Conservation (phyloP, 1,140 invertebrate genomes). For the Neoseiulus cucumeris region DNA sequence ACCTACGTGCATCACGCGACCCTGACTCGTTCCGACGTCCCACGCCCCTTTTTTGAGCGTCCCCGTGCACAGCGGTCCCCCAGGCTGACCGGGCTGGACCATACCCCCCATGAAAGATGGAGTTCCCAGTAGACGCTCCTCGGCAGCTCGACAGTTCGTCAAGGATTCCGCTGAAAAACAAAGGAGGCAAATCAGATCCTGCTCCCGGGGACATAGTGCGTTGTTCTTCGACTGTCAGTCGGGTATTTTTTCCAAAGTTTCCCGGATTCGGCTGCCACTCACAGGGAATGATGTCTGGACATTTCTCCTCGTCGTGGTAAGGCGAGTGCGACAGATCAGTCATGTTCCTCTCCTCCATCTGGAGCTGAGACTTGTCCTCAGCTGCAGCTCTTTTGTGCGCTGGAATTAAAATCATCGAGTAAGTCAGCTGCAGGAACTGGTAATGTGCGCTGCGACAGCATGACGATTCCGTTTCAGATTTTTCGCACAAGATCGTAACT, state of each 20-base stretch:
- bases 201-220: no score
- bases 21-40: background rate
- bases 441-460: no score
- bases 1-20: background rate
- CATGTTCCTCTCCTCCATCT: background rate
- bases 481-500: no score
- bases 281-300: constrained; percentile 20
- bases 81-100: background rate
- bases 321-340: constrained; percentile 1
- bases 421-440: background rate
- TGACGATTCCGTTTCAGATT: no score
- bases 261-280: background rate
- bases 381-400: background rate
- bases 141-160: background rate
- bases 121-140: background rate
- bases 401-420: background rate
- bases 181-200: background rate
- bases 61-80: background rate
- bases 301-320: constrained; percentile 18
- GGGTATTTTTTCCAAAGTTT: no score
- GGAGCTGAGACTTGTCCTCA: background rate
- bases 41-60: background rate
- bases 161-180: background rate
- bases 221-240: no score
- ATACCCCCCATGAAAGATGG: background rate